These are phyloP conservation scores for Chlorodrepanis virens DNA, from an alignment of 2,113 vertebrate genomes.

Conservation along the genomic window DNA sequence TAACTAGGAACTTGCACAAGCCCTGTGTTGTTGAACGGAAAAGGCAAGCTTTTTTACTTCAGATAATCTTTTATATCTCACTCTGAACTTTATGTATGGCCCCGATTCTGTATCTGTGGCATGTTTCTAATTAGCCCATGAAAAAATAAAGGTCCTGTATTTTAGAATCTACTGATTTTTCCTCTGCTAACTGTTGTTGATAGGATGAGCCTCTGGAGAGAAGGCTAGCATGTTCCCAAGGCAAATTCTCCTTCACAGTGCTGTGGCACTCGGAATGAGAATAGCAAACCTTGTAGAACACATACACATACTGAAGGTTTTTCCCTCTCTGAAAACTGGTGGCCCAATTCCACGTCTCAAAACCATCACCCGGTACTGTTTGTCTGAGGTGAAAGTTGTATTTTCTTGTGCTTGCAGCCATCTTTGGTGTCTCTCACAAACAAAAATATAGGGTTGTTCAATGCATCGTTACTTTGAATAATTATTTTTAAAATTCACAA, in stretches of 20 bases:
- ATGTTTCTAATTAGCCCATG: conserved; percentile 15
- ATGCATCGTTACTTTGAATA: not conserved
- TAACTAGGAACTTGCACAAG: conserved; percentile 34
- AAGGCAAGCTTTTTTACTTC: conserved; percentile 14
- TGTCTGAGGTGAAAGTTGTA: not conserved
- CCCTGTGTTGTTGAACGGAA: not conserved
- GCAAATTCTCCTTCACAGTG: not conserved
- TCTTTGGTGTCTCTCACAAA: not conserved
- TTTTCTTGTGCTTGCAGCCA: not conserved
- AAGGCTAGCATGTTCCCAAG: not conserved
- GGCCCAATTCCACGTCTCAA: not conserved
- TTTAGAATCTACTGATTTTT: not conserved
- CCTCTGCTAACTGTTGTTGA: not conserved
- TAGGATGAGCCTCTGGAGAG: not conserved
- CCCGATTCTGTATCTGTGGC: not conserved
- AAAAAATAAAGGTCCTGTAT: not conserved
- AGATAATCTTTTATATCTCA: conserved; percentile 21
- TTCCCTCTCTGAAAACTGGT: not conserved
- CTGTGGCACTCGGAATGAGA: not conserved
- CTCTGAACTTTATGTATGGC: not conserved
- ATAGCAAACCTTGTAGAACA: not conserved
- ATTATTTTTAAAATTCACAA: not conserved
- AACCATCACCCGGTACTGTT: not conserved
- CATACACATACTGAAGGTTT: accelerated
- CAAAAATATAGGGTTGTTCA: not conserved